Conservation (phyloP, 2,888 invertebrate species). For the Eupithecia abbreviata region DNA sequence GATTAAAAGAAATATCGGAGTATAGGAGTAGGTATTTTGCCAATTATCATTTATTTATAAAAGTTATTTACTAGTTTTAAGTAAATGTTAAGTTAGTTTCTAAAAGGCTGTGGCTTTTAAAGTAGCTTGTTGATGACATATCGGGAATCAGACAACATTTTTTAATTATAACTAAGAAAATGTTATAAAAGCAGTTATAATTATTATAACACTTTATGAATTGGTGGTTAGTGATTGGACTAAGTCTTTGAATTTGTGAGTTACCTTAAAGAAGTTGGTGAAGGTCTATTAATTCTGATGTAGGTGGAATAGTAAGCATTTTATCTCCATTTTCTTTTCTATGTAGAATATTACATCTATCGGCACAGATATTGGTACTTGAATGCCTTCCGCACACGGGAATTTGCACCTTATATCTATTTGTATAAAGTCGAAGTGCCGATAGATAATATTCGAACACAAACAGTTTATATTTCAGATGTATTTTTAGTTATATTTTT, state of each 20-base stretch:
- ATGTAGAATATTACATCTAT: neutral
- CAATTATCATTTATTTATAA: conserved; percentile 55
- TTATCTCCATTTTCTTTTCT: conserved; percentile 30
- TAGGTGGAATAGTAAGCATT: conserved; percentile 34
- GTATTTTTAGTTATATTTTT: neutral
- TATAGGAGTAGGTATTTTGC: conserved; percentile 63
- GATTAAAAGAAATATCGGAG: too few species aligned
- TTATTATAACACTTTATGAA: conserved; percentile 24
- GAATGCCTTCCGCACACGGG: neutral
- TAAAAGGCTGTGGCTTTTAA: conserved; percentile 55
- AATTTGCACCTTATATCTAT: neutral
- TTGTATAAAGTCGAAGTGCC: neutral
- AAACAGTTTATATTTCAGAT: neutral
- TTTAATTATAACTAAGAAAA: neutral
- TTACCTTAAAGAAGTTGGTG: conserved; percentile 44
- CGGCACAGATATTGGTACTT: neutral
- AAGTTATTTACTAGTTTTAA: conserved; percentile 47
- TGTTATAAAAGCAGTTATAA: conserved; percentile 18
- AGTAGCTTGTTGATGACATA: conserved; percentile 31
- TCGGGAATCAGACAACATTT: conserved; percentile 8
- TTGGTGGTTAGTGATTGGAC: conserved; percentile 38
- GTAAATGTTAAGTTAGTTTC: conserved; percentile 48
- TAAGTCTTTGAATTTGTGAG: conserved; percentile 33
- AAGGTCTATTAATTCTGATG: conserved; percentile 30
- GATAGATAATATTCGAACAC: neutral